Evolutionary conservation across 2,797 vertebrate species (phyloP).

Genomic region (Furcifer pardalis): DNA sequence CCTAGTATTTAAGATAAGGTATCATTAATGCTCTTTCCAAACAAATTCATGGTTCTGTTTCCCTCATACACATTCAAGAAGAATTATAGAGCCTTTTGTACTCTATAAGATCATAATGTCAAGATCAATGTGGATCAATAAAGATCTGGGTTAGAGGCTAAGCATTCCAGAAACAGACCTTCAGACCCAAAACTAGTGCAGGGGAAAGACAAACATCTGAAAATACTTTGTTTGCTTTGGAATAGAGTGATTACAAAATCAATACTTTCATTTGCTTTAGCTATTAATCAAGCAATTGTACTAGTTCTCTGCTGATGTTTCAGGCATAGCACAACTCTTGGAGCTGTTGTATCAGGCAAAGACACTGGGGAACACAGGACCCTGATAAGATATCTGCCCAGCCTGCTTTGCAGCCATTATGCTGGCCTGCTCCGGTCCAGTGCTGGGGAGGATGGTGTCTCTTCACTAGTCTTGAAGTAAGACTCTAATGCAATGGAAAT

Average conservation of each 20-base stretch:
- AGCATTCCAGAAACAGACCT: background rate
- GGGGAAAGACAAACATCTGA: background rate
- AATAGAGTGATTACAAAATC: background rate
- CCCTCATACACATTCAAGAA: too few species aligned
- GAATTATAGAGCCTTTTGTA: background rate
- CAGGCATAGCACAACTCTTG: background rate
- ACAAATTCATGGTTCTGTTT: too few species aligned
- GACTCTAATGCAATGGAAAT: background rate
- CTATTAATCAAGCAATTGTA: background rate
- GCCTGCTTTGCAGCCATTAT: background rate
- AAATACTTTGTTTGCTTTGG: background rate
- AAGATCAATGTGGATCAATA: background rate
- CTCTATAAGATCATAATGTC: background rate
- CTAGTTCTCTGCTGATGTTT: background rate
- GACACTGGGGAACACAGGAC: background rate
- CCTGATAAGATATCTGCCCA: background rate
- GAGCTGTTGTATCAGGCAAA: background rate
- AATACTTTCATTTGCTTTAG: slow-evolving; percentile 2
- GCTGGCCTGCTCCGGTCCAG: background rate
- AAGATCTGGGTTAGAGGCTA: background rate
- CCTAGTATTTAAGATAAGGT: too few species aligned
- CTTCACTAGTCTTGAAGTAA: background rate
- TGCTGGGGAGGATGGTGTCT: background rate
- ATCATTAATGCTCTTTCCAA: too few species aligned
- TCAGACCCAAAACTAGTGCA: background rate